These are phyloP conservation scores for Siphlonurus alternatus DNA, from an alignment of 2,888 invertebrate species.

Conservation along the genomic window DNA sequence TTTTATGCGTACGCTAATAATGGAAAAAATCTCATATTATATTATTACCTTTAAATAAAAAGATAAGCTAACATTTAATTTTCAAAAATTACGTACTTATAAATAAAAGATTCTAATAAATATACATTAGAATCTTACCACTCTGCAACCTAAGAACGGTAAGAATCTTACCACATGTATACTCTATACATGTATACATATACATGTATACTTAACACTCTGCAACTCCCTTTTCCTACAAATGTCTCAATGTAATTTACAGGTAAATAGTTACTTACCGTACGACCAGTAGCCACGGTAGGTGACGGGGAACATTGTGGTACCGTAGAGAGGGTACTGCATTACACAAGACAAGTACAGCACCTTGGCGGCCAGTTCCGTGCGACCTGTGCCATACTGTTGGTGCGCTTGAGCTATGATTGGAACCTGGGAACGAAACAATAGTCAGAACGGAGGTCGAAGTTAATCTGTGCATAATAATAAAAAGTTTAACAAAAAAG, in stretches of 20 bases:
- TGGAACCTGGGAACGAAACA: constrained; percentile 41
- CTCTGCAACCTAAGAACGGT: too few species aligned
- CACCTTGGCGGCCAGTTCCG: constrained; percentile 82
- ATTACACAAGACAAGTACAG: constrained; percentile 88
- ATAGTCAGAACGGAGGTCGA: constrained; percentile 6
- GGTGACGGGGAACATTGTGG: constrained; percentile 72
- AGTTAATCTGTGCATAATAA: not conserved
- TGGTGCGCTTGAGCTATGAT: constrained; percentile 76
- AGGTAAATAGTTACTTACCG: constrained; percentile 39
- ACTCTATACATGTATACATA: too few species aligned
- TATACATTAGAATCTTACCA: not conserved
- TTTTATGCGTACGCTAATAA: too few species aligned
- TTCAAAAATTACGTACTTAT: not conserved
- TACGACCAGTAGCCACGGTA: constrained; percentile 92
- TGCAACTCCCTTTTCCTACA: too few species aligned
- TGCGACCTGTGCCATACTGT: constrained; percentile 82
- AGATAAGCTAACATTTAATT: too few species aligned
- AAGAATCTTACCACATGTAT: too few species aligned
- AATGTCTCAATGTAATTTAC: too few species aligned
- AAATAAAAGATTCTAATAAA: not conserved
- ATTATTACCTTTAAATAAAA: too few species aligned
- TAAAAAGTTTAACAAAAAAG: too few species aligned
- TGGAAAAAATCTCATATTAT: too few species aligned
- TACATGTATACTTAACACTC: too few species aligned
- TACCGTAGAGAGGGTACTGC: constrained; percentile 88